Evolutionary conservation across 2,888 invertebrate species (phyloP), one percentile per base, ranked within the genome.

Genomic region (Coleophora deauratella): DNA sequence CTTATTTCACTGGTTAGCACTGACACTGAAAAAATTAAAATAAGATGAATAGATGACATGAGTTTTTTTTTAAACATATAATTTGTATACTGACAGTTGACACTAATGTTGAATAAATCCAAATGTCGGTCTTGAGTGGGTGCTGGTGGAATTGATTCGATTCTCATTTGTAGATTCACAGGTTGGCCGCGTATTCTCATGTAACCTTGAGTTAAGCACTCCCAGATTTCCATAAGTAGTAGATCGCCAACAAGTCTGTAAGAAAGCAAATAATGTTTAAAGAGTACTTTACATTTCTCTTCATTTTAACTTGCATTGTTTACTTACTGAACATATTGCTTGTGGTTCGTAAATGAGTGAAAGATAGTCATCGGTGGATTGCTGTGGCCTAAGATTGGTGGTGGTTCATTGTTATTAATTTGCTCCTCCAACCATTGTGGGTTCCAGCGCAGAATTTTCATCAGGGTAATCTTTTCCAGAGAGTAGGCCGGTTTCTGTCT

Each of bases 401-500:
- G 90, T 38, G 88, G 87, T 1, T 81, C 75, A 41, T 76, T 74
- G 9, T 72, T 65, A 36, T 65, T 65, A 14, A 72, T 61, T 57
- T 90, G 88, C 51, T 89, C 88, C 42, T 86, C 68, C 2, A 93
- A 60, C 92, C 92, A 93, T 21, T 85, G 76, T 8, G 91, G 89
- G 55, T 89, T 89, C 93, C 92, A 93, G 13, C 73, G 54, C 4
- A 91, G 74, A 47, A 92, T 87, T 47, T 86, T 82, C 47, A 85
- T 71, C 21, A 90, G 65, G 9, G 89, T 87, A 34, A 86, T 71
- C 47, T 87, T 84, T 50, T 77, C 63, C 35, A 70, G 52, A 27
- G 82, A 79, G 52, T 71, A 75, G 11, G 67, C 51, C 15, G 78
- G 75, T 49, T 58, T 63, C 37, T 72, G 66, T 31, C 62, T 63